A percentile compares a stretch with the other conserved stretches of the same genome.
phyloP scores from a whole-genome alignment of 2,797 vertebrate species.

The Apogon talboti region DNA sequence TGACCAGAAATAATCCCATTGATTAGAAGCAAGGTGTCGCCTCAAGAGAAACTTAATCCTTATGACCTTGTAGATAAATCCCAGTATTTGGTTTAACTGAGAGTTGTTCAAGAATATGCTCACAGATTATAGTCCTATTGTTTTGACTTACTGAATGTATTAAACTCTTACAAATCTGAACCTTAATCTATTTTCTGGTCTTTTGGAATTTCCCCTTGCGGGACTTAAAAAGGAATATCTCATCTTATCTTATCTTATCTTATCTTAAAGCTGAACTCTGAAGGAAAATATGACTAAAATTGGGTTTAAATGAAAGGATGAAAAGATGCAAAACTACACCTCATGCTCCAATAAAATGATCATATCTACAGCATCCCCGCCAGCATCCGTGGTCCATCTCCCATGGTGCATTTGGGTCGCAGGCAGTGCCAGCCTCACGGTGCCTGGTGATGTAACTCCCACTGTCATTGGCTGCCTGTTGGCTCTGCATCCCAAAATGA shows the following conservation, averaged over 20 bases:
- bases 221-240: no score
- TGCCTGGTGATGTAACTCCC: constrained; percentile 77
- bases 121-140: no score
- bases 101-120: neutral
- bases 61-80: constrained; percentile 22
- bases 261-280: no score
- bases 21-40: constrained; percentile 39
- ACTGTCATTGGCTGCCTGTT: constrained; percentile 64
- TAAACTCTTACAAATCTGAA: no score
- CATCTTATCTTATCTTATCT: no score
- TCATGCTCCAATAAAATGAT: constrained; percentile 11
- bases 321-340: neutral
- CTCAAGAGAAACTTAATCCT: constrained; percentile 25
- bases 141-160: no score
- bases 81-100: constrained; percentile 1
- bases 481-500: constrained; percentile 71
- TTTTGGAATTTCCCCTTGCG: no score
- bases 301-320: no score
- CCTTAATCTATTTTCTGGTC: no score
- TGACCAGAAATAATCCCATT: constrained; percentile 28
- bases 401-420: constrained; percentile 69
- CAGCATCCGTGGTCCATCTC: constrained; percentile 50
- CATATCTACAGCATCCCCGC: constrained; percentile 22
- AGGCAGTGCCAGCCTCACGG: constrained; percentile 83
- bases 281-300: no score